phyloP scores from a whole-genome alignment of 2,797 vertebrate genomes.

The Melopsittacus undulatus region DNA sequence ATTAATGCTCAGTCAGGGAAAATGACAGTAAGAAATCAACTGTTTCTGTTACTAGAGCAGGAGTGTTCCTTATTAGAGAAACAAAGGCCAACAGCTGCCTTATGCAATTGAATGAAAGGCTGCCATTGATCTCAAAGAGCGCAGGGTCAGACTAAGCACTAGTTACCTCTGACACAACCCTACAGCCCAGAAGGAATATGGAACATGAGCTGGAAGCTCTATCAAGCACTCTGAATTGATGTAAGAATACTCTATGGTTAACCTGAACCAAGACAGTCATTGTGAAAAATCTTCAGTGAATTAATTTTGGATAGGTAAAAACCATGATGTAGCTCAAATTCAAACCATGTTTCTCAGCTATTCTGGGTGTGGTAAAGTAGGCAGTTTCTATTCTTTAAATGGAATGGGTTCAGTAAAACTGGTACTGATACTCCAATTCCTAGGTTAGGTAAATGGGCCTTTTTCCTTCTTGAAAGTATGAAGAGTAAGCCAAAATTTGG shows the following conservation, averaged over 20 bases:
- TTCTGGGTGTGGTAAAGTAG: neutral
- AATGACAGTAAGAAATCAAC: neutral
- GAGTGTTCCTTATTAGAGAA: neutral
- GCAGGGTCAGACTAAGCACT: neutral
- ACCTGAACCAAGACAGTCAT: neutral
- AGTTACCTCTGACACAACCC: neutral
- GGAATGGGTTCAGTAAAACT: neutral
- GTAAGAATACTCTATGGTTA: neutral
- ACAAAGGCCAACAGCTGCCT: neutral
- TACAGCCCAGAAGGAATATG: neutral
- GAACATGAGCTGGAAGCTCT: neutral
- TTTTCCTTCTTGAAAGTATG: neutral
- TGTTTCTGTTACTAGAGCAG: neutral
- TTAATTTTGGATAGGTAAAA: neutral
- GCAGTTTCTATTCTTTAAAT: neutral
- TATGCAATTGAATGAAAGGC: neutral
- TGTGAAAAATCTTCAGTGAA: neutral
- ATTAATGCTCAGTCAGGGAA: neutral
- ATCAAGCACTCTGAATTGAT: accelerated
- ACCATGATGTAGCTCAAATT: neutral
- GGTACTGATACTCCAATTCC: neutral
- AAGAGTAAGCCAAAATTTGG: neutral
- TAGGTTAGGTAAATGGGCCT: neutral
- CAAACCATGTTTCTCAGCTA: neutral
- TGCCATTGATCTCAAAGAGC: neutral